phyloP scores from a whole-genome alignment of 2,113 vertebrate genomes.

The Danio rerio region DNA sequence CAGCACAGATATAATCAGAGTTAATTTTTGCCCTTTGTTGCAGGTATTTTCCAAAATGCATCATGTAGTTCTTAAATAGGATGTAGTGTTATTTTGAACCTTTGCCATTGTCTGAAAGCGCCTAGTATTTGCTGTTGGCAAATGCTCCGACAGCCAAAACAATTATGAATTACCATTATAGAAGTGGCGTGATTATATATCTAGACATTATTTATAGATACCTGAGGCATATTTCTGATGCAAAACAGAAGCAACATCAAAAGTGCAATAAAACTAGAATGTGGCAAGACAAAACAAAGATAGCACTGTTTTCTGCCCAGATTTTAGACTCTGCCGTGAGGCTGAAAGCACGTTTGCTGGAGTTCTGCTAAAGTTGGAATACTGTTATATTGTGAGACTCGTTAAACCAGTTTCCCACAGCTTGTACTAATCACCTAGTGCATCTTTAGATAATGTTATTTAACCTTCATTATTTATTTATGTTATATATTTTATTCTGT shows the following conservation, averaged over 20 bases:
- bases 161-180: conserved; percentile 16
- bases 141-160: not conserved
- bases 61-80: not conserved
- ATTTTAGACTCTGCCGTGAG: too few species aligned
- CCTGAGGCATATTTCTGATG: not conserved
- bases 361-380: too few species aligned
- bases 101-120: conserved; percentile 9
- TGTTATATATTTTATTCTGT: too few species aligned
- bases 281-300: conserved; percentile 8
- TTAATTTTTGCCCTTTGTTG: not conserved
- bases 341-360: too few species aligned
- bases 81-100: conserved; percentile 14
- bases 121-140: conserved; percentile 7
- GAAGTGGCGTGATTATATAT: conserved; percentile 6
- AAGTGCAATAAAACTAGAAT: conserved; percentile 5
- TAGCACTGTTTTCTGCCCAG: too few species aligned
- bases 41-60: not conserved
- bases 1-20: not conserved
- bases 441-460: too few species aligned
- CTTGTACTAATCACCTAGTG: too few species aligned
- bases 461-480: too few species aligned
- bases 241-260: not conserved
- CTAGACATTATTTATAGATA: conserved; percentile 25
- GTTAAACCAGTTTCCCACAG: too few species aligned
- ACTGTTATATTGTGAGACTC: too few species aligned